Evolutionary conservation across 2,113 vertebrate species (phyloP).

Genomic region (Chionomys nivalis): DNA sequence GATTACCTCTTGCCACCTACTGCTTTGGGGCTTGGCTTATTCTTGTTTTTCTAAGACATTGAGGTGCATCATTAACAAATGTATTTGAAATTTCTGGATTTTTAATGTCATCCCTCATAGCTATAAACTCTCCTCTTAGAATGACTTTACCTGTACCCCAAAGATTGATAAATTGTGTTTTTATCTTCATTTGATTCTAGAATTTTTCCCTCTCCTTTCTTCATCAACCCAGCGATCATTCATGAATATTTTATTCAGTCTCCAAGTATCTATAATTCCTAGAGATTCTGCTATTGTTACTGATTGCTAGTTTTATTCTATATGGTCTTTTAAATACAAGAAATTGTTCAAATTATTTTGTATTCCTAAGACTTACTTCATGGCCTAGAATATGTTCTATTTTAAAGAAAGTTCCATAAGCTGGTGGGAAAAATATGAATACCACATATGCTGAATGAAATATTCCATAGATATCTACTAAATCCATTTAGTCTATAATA

Average conservation of each 20-base stretch:
- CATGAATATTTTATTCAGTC: background rate
- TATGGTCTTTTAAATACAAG: background rate
- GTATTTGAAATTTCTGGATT: background rate
- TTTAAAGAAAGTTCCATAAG: background rate
- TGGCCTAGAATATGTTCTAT: no score
- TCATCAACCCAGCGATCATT: background rate
- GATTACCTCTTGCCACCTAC: background rate
- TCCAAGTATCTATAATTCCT: background rate
- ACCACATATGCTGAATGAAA: background rate
- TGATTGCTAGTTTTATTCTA: background rate
- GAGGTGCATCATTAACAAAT: background rate
- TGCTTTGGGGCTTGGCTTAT: background rate
- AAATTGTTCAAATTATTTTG: background rate
- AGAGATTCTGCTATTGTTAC: background rate
- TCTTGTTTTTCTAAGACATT: background rate
- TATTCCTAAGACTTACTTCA: background rate
- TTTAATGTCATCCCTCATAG: background rate
- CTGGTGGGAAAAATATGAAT: background rate
- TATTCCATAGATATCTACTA: background rate
- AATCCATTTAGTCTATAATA: background rate
- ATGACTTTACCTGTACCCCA: no score
- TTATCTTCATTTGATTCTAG: background rate
- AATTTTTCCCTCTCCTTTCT: background rate
- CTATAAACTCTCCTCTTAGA: background rate
- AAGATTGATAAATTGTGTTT: background rate